Conservation (phyloP, 2,113 vertebrate species). For the Eurypyga helias region DNA sequence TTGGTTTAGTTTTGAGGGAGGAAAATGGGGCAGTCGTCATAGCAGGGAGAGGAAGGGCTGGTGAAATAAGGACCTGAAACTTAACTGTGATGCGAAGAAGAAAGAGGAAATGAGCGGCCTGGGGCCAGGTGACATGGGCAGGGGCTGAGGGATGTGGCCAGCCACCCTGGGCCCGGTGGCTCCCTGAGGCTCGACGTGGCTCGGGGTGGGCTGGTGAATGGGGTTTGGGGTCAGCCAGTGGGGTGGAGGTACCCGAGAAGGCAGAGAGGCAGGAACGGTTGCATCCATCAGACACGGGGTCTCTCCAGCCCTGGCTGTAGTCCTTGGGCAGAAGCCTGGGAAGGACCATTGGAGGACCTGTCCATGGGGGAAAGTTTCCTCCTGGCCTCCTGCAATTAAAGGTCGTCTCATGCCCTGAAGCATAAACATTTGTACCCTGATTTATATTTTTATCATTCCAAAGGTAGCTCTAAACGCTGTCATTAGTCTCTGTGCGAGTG, state of each 20-base stretch:
- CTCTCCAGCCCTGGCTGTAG: background rate
- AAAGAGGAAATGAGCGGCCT: constrained; percentile 34
- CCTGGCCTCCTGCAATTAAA: background rate
- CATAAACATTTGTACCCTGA: background rate
- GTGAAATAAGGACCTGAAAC: constrained; percentile 41
- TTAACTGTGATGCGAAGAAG: background rate
- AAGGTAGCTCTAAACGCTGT: constrained; percentile 7
- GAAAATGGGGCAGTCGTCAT: background rate
- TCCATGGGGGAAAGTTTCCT: background rate
- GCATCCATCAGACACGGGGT: background rate
- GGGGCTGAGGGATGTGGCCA: accelerated
- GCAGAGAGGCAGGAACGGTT: background rate
- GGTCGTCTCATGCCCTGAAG: background rate
- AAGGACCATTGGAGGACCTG: background rate
- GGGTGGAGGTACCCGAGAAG: background rate
- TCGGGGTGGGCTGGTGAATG: background rate
- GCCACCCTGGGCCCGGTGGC: too few relatives aligned
- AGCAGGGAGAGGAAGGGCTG: background rate
- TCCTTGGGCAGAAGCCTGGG: background rate
- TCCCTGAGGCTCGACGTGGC: too few relatives aligned
- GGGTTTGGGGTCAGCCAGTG: background rate
- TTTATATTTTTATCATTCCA: background rate
- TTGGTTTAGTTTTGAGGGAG: background rate
- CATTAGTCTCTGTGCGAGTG: background rate
- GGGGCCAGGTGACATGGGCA: background rate